phyloP scores from a whole-genome alignment of 2,888 invertebrate species.

The Macaria notata region DNA sequence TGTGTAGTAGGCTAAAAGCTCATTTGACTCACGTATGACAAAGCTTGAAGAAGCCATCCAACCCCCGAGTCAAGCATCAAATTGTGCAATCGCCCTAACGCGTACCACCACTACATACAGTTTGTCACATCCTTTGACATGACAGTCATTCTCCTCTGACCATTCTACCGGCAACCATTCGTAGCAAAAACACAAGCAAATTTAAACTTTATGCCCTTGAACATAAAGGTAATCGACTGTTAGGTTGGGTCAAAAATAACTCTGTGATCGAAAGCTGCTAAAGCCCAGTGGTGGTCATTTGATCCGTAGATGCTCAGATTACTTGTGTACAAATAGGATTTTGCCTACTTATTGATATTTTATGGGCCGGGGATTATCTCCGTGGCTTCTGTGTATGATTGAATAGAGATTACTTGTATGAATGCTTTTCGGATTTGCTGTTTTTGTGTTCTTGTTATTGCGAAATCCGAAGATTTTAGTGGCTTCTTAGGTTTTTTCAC shows the following conservation, averaged over 20 bases:
- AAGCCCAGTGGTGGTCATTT: conserved; percentile 51
- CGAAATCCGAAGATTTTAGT: not conserved
- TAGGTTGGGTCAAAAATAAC: conserved; percentile 1
- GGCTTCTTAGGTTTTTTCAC: too few species aligned
- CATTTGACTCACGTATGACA: too few species aligned
- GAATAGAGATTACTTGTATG: not conserved
- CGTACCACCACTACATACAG: conserved; percentile 30
- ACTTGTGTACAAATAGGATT: conserved; percentile 57
- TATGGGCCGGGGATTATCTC: conserved; percentile 25
- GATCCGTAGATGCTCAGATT: conserved; percentile 49
- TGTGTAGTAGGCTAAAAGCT: too few species aligned
- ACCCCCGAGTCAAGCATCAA: conserved; percentile 8
- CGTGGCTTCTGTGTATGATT: conserved; percentile 15
- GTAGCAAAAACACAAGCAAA: not conserved
- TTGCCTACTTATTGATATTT: conserved; percentile 36
- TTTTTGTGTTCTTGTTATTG: not conserved
- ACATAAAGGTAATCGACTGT: not conserved
- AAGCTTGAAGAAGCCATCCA: conserved; percentile 5
- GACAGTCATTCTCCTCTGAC: conserved; percentile 27
- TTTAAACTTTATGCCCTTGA: not conserved
- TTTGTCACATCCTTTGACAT: conserved; percentile 29
- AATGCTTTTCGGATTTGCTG: too few species aligned
- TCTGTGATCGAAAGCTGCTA: conserved; percentile 23
- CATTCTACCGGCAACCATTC: conserved; percentile 7
- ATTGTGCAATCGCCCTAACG: conserved; percentile 24